phyloP scores from a whole-genome alignment of 2,888 invertebrate genomes.

The Tipula vernalis region DNA sequence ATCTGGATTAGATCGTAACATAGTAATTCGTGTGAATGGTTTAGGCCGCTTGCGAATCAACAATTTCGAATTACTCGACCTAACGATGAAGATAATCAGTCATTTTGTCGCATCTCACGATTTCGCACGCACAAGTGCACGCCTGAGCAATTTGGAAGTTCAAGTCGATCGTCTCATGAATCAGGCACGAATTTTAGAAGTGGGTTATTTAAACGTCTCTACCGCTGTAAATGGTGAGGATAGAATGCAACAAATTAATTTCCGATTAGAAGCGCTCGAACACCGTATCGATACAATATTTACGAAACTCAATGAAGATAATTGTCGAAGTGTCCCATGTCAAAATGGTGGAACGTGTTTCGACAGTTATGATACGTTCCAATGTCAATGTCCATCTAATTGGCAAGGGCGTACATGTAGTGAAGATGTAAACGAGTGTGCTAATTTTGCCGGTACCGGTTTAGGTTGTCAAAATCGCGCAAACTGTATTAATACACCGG shows the following conservation, averaged over 20 bases:
- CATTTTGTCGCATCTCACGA: not conserved
- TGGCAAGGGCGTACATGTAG: conserved; percentile 73
- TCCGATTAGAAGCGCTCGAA: conserved; percentile 23
- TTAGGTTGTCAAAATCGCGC: conserved; percentile 88
- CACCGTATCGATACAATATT: conserved; percentile 24
- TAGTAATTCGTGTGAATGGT: conserved; percentile 56
- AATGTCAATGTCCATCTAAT: conserved; percentile 59
- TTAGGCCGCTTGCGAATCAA: conserved; percentile 59
- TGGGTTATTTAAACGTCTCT: conserved; percentile 13
- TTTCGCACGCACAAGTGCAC: conserved; percentile 26
- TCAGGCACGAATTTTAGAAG: conserved; percentile 19
- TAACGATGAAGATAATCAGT: not conserved
- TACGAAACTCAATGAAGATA: conserved; percentile 40
- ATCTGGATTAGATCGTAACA: conserved; percentile 64
- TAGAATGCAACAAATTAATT: conserved; percentile 34
- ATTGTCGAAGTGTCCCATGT: conserved; percentile 65
- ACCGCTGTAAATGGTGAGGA: not conserved
- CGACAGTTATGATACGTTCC: conserved; percentile 53
- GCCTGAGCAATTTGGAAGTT: conserved; percentile 26
- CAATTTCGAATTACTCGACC: conserved; percentile 46
- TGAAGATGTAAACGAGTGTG: conserved; percentile 79
- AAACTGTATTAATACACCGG: conserved; percentile 65
- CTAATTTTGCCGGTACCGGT: conserved; percentile 65
- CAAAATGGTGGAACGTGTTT: conserved; percentile 72
- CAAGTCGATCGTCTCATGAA: conserved; percentile 18